A percentile compares a stretch with the other conserved stretches of the same genome.
Conservation (phyloP, 2,797 vertebrate species). For the Sebastes kiyomatsui region DNA sequence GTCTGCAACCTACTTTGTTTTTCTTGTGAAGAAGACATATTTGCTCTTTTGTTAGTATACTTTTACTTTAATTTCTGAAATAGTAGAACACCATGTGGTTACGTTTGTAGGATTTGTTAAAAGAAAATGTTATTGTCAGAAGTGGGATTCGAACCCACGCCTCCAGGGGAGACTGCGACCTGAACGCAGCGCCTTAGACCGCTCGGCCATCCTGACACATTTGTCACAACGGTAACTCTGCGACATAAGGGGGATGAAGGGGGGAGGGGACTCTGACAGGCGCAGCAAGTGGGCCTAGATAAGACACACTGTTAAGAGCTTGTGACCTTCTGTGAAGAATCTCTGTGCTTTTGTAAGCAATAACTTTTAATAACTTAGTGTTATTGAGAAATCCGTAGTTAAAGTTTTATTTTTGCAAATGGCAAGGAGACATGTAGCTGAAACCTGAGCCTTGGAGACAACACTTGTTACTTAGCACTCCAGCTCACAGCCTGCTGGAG, state of each 20-base stretch:
- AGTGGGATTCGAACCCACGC: conserved; percentile 41
- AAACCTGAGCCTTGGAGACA: conserved; percentile 22
- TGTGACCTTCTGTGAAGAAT: not conserved
- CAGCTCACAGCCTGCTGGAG: not conserved
- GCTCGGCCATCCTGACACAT: conserved; percentile 37
- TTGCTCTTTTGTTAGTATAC: not conserved
- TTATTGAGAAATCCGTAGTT: not conserved
- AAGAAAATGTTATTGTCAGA: not conserved
- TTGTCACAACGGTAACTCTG: not conserved
- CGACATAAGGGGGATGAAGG: rapidly evolving
- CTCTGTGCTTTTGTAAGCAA: not conserved
- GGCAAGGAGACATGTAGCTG: not conserved
- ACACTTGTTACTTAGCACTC: not conserved
- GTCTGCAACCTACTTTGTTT: not conserved
- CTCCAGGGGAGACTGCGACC: conserved; percentile 45
- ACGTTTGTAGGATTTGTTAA: not conserved
- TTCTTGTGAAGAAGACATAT: not conserved
- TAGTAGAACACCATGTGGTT: not conserved
- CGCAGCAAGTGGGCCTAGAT: not conserved
- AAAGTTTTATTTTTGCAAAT: not conserved
- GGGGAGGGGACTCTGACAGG: not conserved
- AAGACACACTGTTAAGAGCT: not conserved
- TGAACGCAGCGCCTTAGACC: conserved; percentile 27
- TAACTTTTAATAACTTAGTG: not conserved
- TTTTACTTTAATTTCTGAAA: not conserved